Evolutionary conservation across 2,888 invertebrate species (phyloP).

Genomic region (Ischnura elegans): DNA sequence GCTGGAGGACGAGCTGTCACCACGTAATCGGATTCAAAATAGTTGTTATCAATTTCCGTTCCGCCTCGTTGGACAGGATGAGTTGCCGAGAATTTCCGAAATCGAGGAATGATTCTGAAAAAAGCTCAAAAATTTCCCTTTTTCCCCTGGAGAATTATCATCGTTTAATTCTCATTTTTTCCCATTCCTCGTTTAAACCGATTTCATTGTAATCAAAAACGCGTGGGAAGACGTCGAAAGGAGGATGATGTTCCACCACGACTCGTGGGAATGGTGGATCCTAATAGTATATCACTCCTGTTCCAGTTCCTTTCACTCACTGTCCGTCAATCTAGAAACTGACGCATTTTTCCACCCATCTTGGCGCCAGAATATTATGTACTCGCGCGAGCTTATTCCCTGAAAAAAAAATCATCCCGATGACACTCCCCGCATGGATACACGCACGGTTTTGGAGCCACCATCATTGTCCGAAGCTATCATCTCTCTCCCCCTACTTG

Average conservation of each 20-base stretch:
- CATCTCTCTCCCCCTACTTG: not conserved
- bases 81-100: not conserved
- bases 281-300: not conserved
- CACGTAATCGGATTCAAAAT: not conserved
- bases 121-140: not conserved
- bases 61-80: not conserved
- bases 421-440: not conserved
- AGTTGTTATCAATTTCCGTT: not conserved
- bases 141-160: not conserved
- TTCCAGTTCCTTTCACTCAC: not conserved
- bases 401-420: not conserved
- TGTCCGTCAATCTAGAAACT: not conserved
- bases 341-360: not conserved
- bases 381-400: not conserved
- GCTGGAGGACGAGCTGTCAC: not conserved
- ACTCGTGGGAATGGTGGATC: not conserved
- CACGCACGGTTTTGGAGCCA: not conserved
- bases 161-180: not conserved
- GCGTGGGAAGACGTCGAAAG: constrained; percentile 13
- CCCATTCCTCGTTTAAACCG: not conserved
- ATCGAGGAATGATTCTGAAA: not conserved
- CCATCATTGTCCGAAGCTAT: not conserved
- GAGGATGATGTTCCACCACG: not conserved
- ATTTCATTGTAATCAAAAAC: not conserved
- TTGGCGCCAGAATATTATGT: not conserved